Conservation (phyloP, 2,797 vertebrate genomes). For the Alouatta caraya region DNA sequence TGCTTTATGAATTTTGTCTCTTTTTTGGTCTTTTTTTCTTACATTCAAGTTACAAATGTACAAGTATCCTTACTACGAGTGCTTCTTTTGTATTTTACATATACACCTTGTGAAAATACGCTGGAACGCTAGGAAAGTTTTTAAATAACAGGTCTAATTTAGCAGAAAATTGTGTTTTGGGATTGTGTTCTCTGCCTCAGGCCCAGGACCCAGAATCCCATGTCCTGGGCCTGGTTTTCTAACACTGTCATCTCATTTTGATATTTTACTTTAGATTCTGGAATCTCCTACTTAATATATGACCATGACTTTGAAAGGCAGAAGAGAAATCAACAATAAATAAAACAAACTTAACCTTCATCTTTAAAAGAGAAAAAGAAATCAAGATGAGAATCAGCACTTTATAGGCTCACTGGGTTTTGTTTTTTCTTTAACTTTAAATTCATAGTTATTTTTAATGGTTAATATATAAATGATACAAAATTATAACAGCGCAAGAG, state of each 20-base stretch:
- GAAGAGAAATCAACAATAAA: neutral
- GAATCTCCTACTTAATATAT: neutral
- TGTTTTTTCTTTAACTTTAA: neutral
- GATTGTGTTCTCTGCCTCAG: neutral
- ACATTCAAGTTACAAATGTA: neutral
- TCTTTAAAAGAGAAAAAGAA: neutral
- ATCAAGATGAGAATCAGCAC: neutral
- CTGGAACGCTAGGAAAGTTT: neutral
- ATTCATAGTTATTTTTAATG: slow-evolving; percentile 37
- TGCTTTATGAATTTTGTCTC: neutral
- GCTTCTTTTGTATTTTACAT: neutral
- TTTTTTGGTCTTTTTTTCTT: neutral
- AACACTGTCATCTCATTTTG: neutral
- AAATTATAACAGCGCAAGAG: neutral
- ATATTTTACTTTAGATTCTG: slow-evolving; percentile 18
- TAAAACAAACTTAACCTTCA: neutral
- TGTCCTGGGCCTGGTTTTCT: neutral
- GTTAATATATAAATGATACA: neutral
- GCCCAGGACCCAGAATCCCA: neutral
- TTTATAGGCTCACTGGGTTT: neutral
- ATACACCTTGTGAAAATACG: neutral
- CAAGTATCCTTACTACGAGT: neutral
- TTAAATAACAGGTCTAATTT: neutral
- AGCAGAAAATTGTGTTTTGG: neutral
- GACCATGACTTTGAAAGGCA: neutral